Base-by-base conservation (phyloP, 2,113 vertebrate genomes). In the Natator depressus region DNA sequence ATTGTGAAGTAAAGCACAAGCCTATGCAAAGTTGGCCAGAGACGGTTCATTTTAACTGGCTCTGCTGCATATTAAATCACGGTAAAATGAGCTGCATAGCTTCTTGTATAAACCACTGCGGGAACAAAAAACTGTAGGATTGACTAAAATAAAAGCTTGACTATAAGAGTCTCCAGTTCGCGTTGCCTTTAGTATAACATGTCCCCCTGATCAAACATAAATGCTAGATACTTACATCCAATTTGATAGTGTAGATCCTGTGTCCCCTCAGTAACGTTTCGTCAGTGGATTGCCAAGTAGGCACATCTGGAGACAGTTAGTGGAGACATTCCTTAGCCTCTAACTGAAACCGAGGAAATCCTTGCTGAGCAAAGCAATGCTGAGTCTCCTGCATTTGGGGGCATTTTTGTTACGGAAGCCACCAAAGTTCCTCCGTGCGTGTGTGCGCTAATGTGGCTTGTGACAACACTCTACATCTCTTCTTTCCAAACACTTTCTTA, bases 221-320 rank as follows among this genome's bases (percentile, higher is more conserved):
- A 35, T 1, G 16, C 78, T 0, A 19, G 72, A 35, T 93, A 97
- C 97, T 98, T n/a, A 98, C 97, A 80, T 12, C 89, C 91, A 94
- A 31, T 54, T 76, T 4, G 84, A 79, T 82, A 90, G 79, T 54
- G 57, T 85, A 1, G 83, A 31, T 85, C 85, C 87, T 0, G 78
- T 0, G 85, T 97, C 96, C 94, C 93, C 79, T 93, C 90, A 35
- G 90, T 82, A 4, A 9, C 0, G 91, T 65, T 76, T 11, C 53
- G 0, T 80, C 94, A 54, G 80, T 4, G 6, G 51, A 84, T 93
- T 97, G 98, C 97, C 98, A 96, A 96, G 94, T 0, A 49, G 96
- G 87, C 97, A 96, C 98, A 98, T 97, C 97, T 98, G 98, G 97
- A 94, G 54, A 1, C 8, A 0, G 69, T 98, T 95, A 98, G 87